Evolutionary conservation across 23 tunicate species (phyloP).

Genomic region (Corella eumyota): DNA sequence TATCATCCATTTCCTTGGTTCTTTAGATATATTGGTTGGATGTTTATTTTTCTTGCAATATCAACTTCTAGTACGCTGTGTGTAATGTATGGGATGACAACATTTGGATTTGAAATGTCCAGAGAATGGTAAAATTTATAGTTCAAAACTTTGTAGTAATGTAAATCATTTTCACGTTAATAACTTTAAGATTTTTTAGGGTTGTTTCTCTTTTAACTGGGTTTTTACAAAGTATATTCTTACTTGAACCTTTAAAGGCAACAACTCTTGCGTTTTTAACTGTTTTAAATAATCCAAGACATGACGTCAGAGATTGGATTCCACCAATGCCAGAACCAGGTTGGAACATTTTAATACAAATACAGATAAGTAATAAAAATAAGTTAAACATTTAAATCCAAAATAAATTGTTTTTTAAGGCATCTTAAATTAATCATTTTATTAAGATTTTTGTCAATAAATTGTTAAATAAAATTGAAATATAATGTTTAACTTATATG

Average conservation of each 20-base stretch:
- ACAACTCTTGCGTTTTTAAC: conserved; percentile 12
- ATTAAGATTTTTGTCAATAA: no score
- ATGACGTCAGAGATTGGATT: conserved; percentile 44
- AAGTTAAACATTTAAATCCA: background rate
- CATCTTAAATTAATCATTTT: no score
- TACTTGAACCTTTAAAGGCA: conserved; percentile 33
- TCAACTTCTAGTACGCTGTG: conserved; percentile 5
- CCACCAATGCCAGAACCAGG: conserved; percentile 12
- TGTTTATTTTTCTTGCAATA: background rate
- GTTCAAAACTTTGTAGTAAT: no score
- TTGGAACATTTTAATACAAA: background rate
- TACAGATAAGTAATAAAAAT: background rate
- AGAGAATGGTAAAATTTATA: conserved; percentile 50
- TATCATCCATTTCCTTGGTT: conserved; percentile 18
- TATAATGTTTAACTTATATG: no score
- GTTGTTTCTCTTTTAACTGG: conserved; percentile 32
- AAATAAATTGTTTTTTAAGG: no score
- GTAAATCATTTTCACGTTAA: no score
- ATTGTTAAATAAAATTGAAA: no score
- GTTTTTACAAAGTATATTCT: conserved; percentile 3
- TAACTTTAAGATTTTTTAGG: conserved; percentile 18
- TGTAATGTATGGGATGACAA: conserved; percentile 16
- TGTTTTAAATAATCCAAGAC: conserved; percentile 1
- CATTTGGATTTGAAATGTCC: conserved; percentile 19
- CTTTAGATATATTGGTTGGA: conserved; percentile 13